Base-by-base conservation (phyloP, 2,797 vertebrate genomes). In the Micrastur ruficollis region DNA sequence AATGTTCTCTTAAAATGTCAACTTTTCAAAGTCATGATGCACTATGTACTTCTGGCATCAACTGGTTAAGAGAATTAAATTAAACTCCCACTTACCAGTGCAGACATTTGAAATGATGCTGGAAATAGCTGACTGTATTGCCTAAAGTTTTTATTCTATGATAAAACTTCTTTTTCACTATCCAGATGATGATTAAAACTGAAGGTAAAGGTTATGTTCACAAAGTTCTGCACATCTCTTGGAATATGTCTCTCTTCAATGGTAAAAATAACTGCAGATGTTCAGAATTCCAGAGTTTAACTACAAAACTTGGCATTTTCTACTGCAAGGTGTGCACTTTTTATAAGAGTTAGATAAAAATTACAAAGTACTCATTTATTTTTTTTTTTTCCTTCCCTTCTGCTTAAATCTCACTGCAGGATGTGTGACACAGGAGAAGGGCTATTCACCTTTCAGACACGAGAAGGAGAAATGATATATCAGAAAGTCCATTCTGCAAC, bases 391-490 rank as follows among this genome's bases (percentile, higher is more conserved):
- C 21, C 61, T 81, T 80, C 25, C 0, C 0, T 81, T 93, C 50
- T 88, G 14, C 31, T 93, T 90, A 59, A 95, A 89, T 92, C 70
- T 97, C 46, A 80, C 95, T 94, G 86, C 98, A 99, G 99, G 98
- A 99, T 99, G 99, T 99, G 99, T 98, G 99, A 99, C 98, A 99
- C 99, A 50, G 99, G 99, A 97, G 99, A 99, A 98, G 99, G 99
- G 94, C 98, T 99, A 90, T 99, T 99, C 98, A 99, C 99, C 94
- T 99, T 99, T 98, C 99, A 99, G 98, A 99, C 99, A 55, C 98
- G 99, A 96, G 99, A 99, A 98, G 99, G 99, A 85, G 99, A 99
- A 98, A 99, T 99, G 99, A 99, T 99, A 98, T 99, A 99, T 98
- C 99, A 99, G 98, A 99, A 99, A 97, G 99, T 99, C 88, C 99